Evolutionary conservation across 2,888 invertebrate species (phyloP).

Genomic region (Ecliptopera silaceata): DNA sequence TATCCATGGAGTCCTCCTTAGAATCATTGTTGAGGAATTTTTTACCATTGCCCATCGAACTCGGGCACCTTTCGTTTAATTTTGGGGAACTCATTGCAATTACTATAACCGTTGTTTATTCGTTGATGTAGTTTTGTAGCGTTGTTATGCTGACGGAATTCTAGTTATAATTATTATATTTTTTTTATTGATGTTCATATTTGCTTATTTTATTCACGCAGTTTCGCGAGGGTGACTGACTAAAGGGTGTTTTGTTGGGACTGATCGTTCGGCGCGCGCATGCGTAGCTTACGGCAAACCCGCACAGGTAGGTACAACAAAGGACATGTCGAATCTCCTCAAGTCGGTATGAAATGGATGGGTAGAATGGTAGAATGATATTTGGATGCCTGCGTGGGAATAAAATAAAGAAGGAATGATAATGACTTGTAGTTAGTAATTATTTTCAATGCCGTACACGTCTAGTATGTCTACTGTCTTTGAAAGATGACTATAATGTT

Average conservation of each 20-base stretch:
- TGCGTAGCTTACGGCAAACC: constrained; percentile 9
- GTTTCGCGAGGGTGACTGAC: constrained; percentile 22
- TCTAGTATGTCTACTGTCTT: not conserved
- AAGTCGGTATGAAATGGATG: not conserved
- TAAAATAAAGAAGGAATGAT: no score
- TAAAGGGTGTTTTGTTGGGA: constrained; percentile 13
- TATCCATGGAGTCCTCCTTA: constrained; percentile 74
- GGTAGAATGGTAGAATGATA: not conserved
- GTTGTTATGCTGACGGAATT: not conserved
- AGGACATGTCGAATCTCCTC: not conserved
- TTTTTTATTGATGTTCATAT: constrained; percentile 6
- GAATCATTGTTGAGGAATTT: constrained; percentile 64
- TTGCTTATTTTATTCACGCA: not conserved
- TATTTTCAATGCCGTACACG: no score
- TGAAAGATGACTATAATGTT: no score
- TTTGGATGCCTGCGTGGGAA: not conserved
- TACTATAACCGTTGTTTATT: constrained; percentile 12
- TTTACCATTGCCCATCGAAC: constrained; percentile 68
- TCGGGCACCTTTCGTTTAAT: constrained; percentile 68
- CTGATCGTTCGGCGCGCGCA: constrained; percentile 21
- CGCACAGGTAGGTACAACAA: not conserved
- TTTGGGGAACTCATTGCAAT: constrained; percentile 73
- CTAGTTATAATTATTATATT: constrained; percentile 11
- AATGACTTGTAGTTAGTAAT: no score
- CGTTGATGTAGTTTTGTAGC: constrained; percentile 11